Conservation (phyloP, 1,140 invertebrate genomes). For the Papilio polytes region DNA sequence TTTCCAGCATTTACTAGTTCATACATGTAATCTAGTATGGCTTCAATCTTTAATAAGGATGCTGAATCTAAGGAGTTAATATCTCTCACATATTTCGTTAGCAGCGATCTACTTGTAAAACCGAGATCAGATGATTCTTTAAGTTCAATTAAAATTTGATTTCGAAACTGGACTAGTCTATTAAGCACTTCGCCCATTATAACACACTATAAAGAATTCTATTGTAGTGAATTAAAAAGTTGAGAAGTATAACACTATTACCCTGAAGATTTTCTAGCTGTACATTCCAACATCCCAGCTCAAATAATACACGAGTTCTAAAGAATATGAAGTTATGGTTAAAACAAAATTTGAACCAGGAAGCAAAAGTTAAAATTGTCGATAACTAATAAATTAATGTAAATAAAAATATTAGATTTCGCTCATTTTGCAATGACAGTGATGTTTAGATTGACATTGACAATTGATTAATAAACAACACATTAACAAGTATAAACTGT, state of each 20-base stretch:
- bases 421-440: neutral
- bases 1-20: constrained; percentile 93
- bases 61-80: constrained; percentile 46
- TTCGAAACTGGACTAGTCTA: constrained; percentile 58
- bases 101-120: constrained; percentile 58
- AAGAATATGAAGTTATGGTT: neutral
- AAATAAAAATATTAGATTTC: neutral
- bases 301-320: neutral
- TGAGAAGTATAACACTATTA: neutral
- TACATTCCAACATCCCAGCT: neutral
- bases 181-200: constrained; percentile 46
- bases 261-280: neutral
- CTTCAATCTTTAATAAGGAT: constrained; percentile 72
- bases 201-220: neutral
- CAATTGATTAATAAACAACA: too few species aligned
- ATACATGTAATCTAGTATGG: constrained; percentile 89
- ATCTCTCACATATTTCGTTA: constrained; percentile 56
- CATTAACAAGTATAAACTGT: too few species aligned
- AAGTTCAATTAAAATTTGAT: constrained; percentile 54
- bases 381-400: neutral
- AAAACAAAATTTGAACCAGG: neutral
- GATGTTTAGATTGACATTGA: neutral
- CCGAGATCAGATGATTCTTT: constrained; percentile 66
- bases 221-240: neutral
- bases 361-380: neutral